Base-by-base conservation (phyloP, 1,140 invertebrate species). In the Drosophila persimilis region DNA sequence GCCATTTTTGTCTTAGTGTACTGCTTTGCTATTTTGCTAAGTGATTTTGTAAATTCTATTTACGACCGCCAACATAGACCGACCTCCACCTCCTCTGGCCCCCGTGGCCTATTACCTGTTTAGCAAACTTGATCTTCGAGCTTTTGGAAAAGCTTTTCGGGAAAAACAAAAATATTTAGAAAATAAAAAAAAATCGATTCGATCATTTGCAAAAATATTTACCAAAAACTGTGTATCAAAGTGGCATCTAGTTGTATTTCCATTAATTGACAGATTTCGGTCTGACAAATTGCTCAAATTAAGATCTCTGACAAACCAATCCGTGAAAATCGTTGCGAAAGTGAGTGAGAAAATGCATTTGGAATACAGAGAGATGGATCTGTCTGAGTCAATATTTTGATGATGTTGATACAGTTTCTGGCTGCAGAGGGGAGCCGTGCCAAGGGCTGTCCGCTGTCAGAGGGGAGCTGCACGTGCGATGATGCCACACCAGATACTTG, bases 21-120 rank as follows among this genome's bases (percentile, higher is more conserved):
- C 59, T 44, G 9, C 39, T 39, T 15, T n/a, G 45, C 26, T 13
- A 35, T 35, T 73, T 51, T 26, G 41, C 39, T 44, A 69, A 56
- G n/a, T 31, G 39, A 20, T 48, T 52, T 73, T 63, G 6, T 44
- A 51, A 63, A 54, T 66, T 75, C 57, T 76, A 76, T 76, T 77
- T 77, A 44, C 55, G 62, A 41, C 29, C 13, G 22, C 17, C 54
- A 67, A 56, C 43, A 69, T 20, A 1, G 20, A 20, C 20, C 20
- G 48, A 56, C 48, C 46, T 69, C 15, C 48, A 56, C 48, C 46
- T 69, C 15, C 48, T 1, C 51, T 45, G 24, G 44, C 13, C 35
- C 22, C 39, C 11, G 62, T 35, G 35, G 56, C 46, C 35, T 46
- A 26, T 56, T 50, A 69, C 44, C 63, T 69, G 63, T n/a, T 69